Percentiles rank a stretch among this genome's conserved stretches.
Conservation (phyloP, 35 echinoderm and acorn worm species). For the Patiria miniata region DNA sequence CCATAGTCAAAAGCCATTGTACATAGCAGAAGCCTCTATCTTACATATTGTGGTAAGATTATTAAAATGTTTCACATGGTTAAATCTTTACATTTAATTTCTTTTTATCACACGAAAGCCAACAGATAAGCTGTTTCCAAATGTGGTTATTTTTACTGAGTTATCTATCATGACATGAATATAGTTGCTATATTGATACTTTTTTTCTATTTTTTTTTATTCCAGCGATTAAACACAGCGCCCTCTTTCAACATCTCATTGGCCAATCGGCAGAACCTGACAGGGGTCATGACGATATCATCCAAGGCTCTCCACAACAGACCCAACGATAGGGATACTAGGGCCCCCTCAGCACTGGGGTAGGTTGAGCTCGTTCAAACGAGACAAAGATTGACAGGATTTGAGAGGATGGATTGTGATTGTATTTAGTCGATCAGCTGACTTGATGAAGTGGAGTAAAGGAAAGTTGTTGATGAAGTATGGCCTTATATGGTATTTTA, state of each 20-base stretch:
- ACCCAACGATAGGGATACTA: slow-evolving; percentile 64
- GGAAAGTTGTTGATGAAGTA: no score
- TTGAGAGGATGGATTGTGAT: background rate
- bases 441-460: no score
- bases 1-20: background rate
- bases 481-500: background rate
- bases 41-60: no score
- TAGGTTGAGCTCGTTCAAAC: slow-evolving; percentile 5
- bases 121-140: no score
- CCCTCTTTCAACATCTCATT: slow-evolving; percentile 63
- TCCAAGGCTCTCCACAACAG: slow-evolving; percentile 83
- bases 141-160: no score
- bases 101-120: no score
- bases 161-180: no score
- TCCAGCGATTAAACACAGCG: slow-evolving; percentile 43
- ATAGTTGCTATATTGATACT: no score
- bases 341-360: slow-evolving; percentile 51
- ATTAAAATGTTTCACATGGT: no score
- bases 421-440: no score
- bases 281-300: slow-evolving; percentile 87
- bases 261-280: slow-evolving; percentile 55
- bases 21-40: background rate
- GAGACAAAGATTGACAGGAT: background rate
- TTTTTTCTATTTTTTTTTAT: no score
- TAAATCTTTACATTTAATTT: no score